Evolutionary conservation across 2,797 vertebrate genomes (phyloP).

Genomic region (Falco concolor): DNA sequence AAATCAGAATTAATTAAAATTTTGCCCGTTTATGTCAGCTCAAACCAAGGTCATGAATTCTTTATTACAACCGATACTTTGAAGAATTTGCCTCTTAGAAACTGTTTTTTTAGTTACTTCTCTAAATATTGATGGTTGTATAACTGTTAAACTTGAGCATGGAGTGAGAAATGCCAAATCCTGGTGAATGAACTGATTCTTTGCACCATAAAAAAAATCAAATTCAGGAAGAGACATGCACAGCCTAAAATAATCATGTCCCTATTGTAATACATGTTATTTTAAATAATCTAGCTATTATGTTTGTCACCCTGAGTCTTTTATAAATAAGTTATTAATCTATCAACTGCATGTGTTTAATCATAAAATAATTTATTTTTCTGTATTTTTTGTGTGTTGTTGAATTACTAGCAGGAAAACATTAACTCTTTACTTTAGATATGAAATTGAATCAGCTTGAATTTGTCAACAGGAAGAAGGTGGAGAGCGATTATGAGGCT

Average conservation of each 20-base stretch:
- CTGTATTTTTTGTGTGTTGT: background rate
- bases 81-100: constrained; percentile 33
- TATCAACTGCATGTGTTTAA: background rate
- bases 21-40: background rate
- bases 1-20: background rate
- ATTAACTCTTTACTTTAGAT: background rate
- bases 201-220: background rate
- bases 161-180: background rate
- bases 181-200: background rate
- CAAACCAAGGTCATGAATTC: background rate
- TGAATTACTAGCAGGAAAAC: background rate
- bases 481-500: constrained; percentile 87
- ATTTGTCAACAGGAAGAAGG: constrained; percentile 83
- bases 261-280: background rate
- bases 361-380: background rate
- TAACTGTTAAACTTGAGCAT: background rate
- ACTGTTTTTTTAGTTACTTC: background rate
- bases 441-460: background rate
- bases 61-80: background rate
- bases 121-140: constrained; percentile 24
- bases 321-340: background rate
- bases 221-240: background rate
- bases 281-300: background rate
- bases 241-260: background rate
- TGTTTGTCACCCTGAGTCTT: background rate